These are phyloP conservation scores for Proisotoma minuta DNA, from an alignment of 2,888 invertebrate species.

Conservation along the genomic window DNA sequence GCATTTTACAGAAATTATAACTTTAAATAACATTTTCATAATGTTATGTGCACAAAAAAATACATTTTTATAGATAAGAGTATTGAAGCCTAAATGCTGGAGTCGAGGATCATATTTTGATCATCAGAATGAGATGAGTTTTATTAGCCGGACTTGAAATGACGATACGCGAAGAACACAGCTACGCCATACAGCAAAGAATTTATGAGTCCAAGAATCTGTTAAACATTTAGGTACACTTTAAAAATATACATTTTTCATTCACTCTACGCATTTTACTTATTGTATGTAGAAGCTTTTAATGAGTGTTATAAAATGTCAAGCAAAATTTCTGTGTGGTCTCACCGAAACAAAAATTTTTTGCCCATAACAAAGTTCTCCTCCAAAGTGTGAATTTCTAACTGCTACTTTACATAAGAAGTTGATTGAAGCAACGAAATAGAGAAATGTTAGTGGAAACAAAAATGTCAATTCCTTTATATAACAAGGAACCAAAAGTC, in stretches of 20 bases:
- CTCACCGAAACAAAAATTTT: conserved; percentile 49
- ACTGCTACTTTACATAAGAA: conserved; percentile 42
- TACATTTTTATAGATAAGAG: too few species aligned
- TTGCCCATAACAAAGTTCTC: conserved; percentile 45
- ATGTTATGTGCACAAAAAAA: too few species aligned
- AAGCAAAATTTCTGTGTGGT: conserved; percentile 10
- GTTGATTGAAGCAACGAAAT: conserved; percentile 47
- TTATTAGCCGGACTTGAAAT: conserved; percentile 70
- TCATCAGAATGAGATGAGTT: too few species aligned
- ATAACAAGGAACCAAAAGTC: conserved; percentile 6
- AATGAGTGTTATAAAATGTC: neutral
- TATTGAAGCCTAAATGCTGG: neutral
- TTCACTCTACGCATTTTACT: too few species aligned
- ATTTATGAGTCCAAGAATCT: conserved; percentile 72
- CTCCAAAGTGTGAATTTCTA: conserved; percentile 37
- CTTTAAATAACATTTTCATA: too few species aligned
- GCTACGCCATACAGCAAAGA: conserved; percentile 69
- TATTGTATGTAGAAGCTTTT: too few species aligned
- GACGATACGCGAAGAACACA: conserved; percentile 69
- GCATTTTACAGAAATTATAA: too few species aligned
- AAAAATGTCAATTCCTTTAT: conserved; percentile 47
- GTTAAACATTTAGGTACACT: too few species aligned
- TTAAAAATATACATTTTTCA: too few species aligned
- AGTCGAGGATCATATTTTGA: conserved; percentile 2
- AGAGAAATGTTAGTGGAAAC: conserved; percentile 46